Evolutionary conservation across 2,888 invertebrate species (phyloP).

Genomic region (Autographa gamma): DNA sequence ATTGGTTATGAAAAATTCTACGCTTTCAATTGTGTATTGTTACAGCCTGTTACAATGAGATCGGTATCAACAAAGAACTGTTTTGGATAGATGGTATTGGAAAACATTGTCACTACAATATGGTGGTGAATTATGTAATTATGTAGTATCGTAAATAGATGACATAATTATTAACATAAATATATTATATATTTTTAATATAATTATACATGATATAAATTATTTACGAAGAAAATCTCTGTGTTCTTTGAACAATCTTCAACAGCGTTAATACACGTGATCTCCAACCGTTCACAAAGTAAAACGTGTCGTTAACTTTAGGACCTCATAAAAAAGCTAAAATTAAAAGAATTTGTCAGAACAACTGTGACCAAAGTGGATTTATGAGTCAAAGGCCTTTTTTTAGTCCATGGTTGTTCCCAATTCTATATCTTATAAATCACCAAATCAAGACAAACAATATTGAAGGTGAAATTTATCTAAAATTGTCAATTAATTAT

Average conservation of each 20-base stretch:
- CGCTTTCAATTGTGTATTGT: background rate
- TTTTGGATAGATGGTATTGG: background rate
- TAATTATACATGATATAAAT: too few species aligned
- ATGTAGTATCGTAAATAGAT: too few species aligned
- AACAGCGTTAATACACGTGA: conserved; percentile 20
- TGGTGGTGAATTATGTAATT: background rate
- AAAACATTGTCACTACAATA: background rate
- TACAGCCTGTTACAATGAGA: background rate
- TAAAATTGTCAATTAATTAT: conserved; percentile 30
- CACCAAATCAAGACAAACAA: background rate
- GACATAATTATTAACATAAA: too few species aligned
- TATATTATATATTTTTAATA: too few species aligned
- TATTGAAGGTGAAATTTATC: conserved; percentile 7
- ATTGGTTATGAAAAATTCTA: background rate
- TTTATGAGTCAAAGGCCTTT: conserved; percentile 4
- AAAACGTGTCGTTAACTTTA: conserved; percentile 16
- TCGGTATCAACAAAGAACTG: background rate
- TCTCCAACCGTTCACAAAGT: background rate
- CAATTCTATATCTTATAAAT: background rate
- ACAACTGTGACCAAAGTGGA: conserved; percentile 15
- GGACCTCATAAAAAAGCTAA: conserved; percentile 21
- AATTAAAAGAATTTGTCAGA: conserved; percentile 22
- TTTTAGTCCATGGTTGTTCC: background rate
- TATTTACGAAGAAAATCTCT: background rate
- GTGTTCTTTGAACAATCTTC: conserved; percentile 12